Evolutionary conservation across 2,888 invertebrate species (phyloP), one percentile per base, ranked within the genome.

Genomic region (Ornithoptera priamus): DNA sequence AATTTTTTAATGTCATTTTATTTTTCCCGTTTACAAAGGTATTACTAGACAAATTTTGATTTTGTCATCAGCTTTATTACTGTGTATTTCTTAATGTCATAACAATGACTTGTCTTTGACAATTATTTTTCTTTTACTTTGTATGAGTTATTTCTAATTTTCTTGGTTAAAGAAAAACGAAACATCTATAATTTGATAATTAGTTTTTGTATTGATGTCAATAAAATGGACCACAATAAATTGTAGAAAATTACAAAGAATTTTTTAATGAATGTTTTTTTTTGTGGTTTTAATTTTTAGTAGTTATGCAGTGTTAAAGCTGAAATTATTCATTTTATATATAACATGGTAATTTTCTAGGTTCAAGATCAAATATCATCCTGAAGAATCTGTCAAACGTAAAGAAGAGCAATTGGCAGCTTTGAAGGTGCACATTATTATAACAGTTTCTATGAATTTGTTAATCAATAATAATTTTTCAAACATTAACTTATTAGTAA

Each of bases 331-430:
- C 60, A 56, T 58, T 12, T 58, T 20, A 22, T 15, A 22, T 12
- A 58, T 12, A 6, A 73, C 36, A 67, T 68, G 76, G 75, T 82
- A 82, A 76, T 76, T 75, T 77, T 84, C 71, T 92, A 99, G 99
- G 99, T 99, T 99, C 94, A 98, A 99, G 92, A 95, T 97, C 78
- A 99, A 99, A 93, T 99, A 99, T 85, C 99, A 99, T 88, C 99
- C 99, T 4, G 98, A 98, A 87, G 99, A 99, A 83, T 97, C 97
- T 67, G 94, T 96, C 50, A 98, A 97, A 86, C 93, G 97, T 69
- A 97, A 97, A 86, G 97, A 97, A 22, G 98, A 99, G 82, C 97
- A 98, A 80, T 92, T 96, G 69, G 90, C 93, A 69, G 96, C 97
- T 70, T 91, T 98, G 59, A 96, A 96, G 94, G 97, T 97, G 92